Evolutionary conservation across 2,797 vertebrate genomes (phyloP).

Genomic region (Rhincodon typus): DNA sequence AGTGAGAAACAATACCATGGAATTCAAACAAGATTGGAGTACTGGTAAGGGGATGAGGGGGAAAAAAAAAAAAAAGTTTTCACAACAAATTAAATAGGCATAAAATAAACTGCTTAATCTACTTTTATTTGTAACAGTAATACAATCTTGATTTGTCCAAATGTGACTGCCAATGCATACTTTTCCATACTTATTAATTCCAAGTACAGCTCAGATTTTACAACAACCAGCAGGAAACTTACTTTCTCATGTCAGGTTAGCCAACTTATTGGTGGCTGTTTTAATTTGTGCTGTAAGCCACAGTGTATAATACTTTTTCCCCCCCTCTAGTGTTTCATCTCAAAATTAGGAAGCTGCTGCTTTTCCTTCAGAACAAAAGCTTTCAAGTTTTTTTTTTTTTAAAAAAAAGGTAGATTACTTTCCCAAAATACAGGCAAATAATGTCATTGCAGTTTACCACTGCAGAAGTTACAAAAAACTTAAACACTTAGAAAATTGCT

Average conservation of each 20-base stretch:
- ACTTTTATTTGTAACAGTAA: conserved; percentile 28
- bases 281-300: background rate
- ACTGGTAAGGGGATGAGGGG: background rate
- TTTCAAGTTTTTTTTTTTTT: no score
- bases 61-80: background rate
- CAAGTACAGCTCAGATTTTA: background rate
- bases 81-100: background rate
- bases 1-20: background rate
- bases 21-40: background rate
- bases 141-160: background rate
- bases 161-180: background rate
- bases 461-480: background rate
- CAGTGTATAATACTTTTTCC: background rate
- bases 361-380: background rate
- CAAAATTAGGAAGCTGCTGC: background rate
- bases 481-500: background rate
- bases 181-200: background rate
- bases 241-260: background rate
- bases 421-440: background rate
- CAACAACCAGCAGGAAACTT: background rate
- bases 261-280: background rate
- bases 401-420: background rate
- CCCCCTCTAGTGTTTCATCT: background rate
- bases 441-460: background rate
- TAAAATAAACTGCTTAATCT: background rate